These are phyloP conservation scores for Diarsia brunnea DNA, from an alignment of 2,888 invertebrate species.

Conservation along the genomic window DNA sequence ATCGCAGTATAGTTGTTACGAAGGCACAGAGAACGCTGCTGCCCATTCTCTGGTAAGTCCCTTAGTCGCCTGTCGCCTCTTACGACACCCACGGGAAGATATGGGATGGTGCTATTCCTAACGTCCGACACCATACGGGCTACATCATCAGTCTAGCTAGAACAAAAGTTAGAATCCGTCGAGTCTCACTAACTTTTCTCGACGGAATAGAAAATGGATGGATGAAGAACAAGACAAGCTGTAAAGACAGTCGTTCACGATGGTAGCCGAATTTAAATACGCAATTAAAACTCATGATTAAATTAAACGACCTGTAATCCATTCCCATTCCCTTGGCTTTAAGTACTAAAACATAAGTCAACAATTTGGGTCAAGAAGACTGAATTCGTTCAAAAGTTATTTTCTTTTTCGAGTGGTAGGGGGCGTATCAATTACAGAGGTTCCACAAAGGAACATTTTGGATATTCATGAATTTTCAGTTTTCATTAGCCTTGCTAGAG, in stretches of 20 bases:
- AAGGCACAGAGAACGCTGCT: too few relatives aligned
- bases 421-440: conserved; percentile 40
- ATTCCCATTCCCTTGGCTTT: neutral
- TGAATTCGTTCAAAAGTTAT: conserved; percentile 23
- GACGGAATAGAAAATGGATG: too few relatives aligned
- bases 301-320: neutral
- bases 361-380: conserved; percentile 20
- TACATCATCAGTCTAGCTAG: too few relatives aligned
- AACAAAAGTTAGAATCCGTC: too few relatives aligned
- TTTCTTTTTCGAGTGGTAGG: conserved; percentile 18
- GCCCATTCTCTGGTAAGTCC: too few relatives aligned
- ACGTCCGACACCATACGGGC: too few relatives aligned
- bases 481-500: conserved; percentile 39
- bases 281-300: neutral
- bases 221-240: neutral
- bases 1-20: too few relatives aligned
- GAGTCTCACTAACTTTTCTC: too few relatives aligned
- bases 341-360: neutral
- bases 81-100: too few relatives aligned
- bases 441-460: conserved; percentile 34
- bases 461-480: conserved; percentile 29
- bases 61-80: too few relatives aligned
- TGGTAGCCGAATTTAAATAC: neutral
- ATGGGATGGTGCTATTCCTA: too few relatives aligned
- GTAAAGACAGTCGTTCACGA: too few relatives aligned